Percentiles rank a stretch among this genome's conserved stretches.
Evolutionary conservation across 2,113 vertebrate species (phyloP).

Genomic region (Pseudorectes ferrugineus): DNA sequence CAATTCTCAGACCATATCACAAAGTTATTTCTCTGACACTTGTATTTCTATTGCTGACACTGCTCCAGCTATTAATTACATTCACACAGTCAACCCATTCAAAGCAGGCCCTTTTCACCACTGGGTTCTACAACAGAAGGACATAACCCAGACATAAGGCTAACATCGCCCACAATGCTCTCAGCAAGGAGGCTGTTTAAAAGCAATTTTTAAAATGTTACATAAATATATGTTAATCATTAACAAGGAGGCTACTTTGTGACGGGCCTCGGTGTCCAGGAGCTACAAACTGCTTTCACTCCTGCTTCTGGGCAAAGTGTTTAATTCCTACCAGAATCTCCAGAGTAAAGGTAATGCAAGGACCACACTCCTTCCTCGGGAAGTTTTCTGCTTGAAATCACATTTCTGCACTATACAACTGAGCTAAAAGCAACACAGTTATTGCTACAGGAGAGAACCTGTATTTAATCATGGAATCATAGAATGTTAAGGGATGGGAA

Average conservation of each 20-base stretch:
- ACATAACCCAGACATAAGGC: not conserved
- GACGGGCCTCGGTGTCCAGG: fast-evolving
- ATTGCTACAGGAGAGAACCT: not conserved
- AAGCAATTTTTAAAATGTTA: not conserved
- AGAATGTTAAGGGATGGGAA: not conserved
- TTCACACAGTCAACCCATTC: fast-evolving
- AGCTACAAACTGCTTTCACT: not conserved
- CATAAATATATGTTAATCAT: not conserved
- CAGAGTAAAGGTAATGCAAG: not conserved
- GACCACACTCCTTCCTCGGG: fast-evolving
- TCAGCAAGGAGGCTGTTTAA: not conserved
- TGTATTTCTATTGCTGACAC: fast-evolving
- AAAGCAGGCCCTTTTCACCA: not conserved
- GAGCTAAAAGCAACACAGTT: not conserved
- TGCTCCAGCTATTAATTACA: not conserved
- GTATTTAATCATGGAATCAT: not conserved
- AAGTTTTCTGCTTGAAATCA: not conserved
- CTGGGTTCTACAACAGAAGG: not conserved
- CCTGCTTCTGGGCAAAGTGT: not conserved
- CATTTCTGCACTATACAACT: not conserved
- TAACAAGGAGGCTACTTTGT: not conserved
- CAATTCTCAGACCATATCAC: not conserved
- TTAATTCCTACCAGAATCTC: not conserved
- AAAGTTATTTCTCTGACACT: not conserved
- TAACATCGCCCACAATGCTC: not conserved